Evolutionary conservation across 2,113 vertebrate species (phyloP).

Genomic region (Psephotus haematonotus): DNA sequence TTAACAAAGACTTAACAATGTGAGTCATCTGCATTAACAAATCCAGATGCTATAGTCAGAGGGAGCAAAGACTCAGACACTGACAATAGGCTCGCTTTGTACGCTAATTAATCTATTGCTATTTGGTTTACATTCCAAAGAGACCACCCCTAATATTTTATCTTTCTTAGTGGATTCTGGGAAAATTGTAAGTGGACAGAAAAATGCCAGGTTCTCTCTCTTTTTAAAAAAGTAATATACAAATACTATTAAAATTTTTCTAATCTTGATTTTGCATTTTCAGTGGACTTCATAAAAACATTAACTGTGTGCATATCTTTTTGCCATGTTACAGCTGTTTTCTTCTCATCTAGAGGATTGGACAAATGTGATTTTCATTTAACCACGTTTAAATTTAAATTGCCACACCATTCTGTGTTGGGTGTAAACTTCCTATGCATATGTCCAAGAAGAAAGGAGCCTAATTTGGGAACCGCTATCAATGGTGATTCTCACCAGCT

Average conservation of each 20-base stretch:
- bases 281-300: background rate
- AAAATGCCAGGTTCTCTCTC: background rate
- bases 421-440: background rate
- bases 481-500: background rate
- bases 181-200: background rate
- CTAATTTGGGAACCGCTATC: background rate
- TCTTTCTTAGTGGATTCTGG: background rate
- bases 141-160: slow-evolving; percentile 13
- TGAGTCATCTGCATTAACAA: slow-evolving; percentile 35
- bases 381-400: slow-evolving; percentile 30
- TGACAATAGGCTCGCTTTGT: slow-evolving; percentile 26
- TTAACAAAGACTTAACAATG: slow-evolving; percentile 39
- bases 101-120: background rate
- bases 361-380: slow-evolving; percentile 18
- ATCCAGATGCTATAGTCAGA: slow-evolving; percentile 48
- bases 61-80: background rate
- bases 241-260: background rate
- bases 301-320: background rate
- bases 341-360: background rate
- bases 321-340: background rate
- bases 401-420: background rate
- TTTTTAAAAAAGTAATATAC: background rate
- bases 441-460: slow-evolving; percentile 16
- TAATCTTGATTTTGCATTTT: background rate
- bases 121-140: slow-evolving; percentile 37